Evolutionary conservation across 2,888 invertebrate genomes (phyloP), one percentile per base, ranked within the genome.

Genomic region (Cerastoderma edule): DNA sequence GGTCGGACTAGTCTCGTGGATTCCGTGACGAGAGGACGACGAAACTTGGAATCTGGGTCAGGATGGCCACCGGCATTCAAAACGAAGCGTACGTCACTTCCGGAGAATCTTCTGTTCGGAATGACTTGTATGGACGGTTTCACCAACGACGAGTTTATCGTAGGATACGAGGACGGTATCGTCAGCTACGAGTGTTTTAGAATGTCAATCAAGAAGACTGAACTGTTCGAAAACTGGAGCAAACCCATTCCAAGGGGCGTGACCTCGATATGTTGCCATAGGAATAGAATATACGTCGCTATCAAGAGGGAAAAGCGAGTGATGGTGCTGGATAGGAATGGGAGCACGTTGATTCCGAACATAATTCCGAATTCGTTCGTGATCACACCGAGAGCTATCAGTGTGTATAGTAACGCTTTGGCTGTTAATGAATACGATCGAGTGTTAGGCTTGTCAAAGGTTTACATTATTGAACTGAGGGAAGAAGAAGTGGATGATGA

Each of bases 71-170:
- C 6, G 39, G 33, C n/a, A 22, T 60, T 24, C 19, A 27, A 60
- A 39, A 2, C 60, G 5, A 60, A 60, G 60, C 35, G 39, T 24
- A 60, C 60, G 39, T 60, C 60, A 39, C 39, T 39, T 60, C 60
- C 60, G 22, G 33, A 22, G 27, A 24, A 33, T n/a, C 35, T 60
- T 22, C 24, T 60, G 39, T 22, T 35, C 13, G 60, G 39, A 22
- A 60, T 60, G 60, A 60, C 60, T 22, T 60, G 60, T 24, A 60
- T 60, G 60, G 60, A 60, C 60, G 60, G 39, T 35, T 60, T 60
- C 60, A 60, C 27, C 22, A 8, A 60, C 8, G 24, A 60, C 6
- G 60, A 60, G 39, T 60, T 60, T 27, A 60, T 60, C 39, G 39
- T 60, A 6, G 60, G 39, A 0, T 60, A 60, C n/a, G 22, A 10